Evolutionary conservation across 2,797 vertebrate species (phyloP), one percentile per base, ranked within the genome.

Genomic region (Sardinella longiceps): DNA sequence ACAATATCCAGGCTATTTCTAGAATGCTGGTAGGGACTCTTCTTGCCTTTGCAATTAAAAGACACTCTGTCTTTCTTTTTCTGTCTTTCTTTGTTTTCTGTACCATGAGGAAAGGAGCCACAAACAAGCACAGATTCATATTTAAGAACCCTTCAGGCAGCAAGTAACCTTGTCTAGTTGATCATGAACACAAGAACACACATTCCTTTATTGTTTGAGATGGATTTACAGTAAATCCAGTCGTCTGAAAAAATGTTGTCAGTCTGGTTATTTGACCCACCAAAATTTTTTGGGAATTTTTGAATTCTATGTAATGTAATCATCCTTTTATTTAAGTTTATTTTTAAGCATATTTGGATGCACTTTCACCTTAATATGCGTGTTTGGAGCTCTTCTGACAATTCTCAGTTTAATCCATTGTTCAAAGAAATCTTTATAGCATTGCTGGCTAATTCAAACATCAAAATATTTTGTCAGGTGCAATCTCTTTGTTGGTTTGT

Each of bases 391-490:
- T 93, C 89, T 91, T 85, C 87, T 93, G 91, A 93, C 92, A 92
- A 93, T 91, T 90, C 89, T 86, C 88, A 88, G 93, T 95, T 93
- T 91, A 92, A 93, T 93, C 90, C 89, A 87, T 89, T 85, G 88
- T 91, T 94, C 88, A 58, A 86, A 89, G 80, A 83, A 37, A 70
- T 85, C 81, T 87, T 93, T 91, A 91, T 56, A 85, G 85, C 91
- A 93, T 81, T 90, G 89, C 82, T 90, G 89, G 87, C 91, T 93
- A 93, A 92, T 94, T 93, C 91, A 92, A 92, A 94, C 93, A 93
- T 95, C 94, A 95, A 95, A 93, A 94, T 91, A 91, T 92, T 89
- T 93, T 91, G 91, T 91, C 90, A 90, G 89, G 90, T 87, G 91
- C 89, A 90, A 85, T 91, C 92, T 93, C 92, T 94, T 92, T 93